A percentile compares a stretch with the other conserved stretches of the same genome.
Conservation (phyloP, 2,888 invertebrate species). For the Ephialtes manifestator region DNA sequence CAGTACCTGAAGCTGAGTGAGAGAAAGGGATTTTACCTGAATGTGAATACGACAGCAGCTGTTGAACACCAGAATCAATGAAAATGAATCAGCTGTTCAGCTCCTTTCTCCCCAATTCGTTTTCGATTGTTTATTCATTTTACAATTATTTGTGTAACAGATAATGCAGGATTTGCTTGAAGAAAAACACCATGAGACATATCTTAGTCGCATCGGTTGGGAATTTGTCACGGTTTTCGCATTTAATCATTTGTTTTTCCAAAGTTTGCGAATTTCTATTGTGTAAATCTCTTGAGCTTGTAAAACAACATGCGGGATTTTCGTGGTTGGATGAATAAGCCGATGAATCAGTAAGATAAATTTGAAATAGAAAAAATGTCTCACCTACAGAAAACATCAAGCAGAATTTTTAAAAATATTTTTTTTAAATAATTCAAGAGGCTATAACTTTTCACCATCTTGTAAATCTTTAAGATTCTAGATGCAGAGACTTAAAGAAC, state of each 20-base stretch:
- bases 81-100: not conserved
- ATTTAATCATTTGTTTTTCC: not conserved
- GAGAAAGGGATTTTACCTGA: not conserved
- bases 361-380: too few relatives aligned
- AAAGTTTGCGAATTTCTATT: not conserved
- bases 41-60: not conserved
- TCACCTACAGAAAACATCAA: too few relatives aligned
- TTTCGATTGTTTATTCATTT: not conserved
- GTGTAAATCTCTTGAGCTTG: not conserved
- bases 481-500: too few relatives aligned
- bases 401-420: too few relatives aligned
- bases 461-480: too few relatives aligned
- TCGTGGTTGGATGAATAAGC: too few relatives aligned
- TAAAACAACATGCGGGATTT: too few relatives aligned
- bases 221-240: conserved; percentile 1
- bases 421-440: too few relatives aligned
- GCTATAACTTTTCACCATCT: too few relatives aligned
- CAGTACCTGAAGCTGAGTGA: not conserved
- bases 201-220: too few relatives aligned
- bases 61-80: not conserved
- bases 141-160: not conserved
- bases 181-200: not conserved
- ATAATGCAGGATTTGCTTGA: not conserved
- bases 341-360: too few relatives aligned
- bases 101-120: too few relatives aligned